Percentiles rank a stretch among this genome's conserved stretches.
Conservation (phyloP, 2,888 invertebrate genomes). For the Chromoteleia sp. region DNA sequence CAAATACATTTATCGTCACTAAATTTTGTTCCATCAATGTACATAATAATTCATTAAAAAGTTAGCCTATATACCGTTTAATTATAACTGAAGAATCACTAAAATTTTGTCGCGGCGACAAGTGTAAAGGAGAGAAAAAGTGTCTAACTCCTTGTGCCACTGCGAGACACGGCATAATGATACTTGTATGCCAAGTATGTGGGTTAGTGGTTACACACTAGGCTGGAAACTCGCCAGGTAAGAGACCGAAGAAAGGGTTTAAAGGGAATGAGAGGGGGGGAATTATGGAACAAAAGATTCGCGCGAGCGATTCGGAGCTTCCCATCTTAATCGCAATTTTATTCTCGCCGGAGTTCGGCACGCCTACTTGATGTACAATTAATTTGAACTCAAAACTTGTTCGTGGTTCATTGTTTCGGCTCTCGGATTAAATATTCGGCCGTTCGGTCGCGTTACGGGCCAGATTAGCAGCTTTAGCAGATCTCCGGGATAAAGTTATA, state of each 20-base stretch:
- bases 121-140: conserved; percentile 46
- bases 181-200: conserved; percentile 62
- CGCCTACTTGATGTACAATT: conserved; percentile 1
- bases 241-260: conserved; percentile 43
- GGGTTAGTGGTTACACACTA: conserved; percentile 69
- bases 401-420: conserved; percentile 11
- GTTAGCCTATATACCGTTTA: conserved; percentile 42
- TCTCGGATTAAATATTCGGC: background rate
- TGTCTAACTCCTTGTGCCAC: conserved; percentile 44
- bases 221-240: conserved; percentile 60
- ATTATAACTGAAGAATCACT: conserved; percentile 50
- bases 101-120: conserved; percentile 41
- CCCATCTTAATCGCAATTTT: conserved; percentile 36
- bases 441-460: conserved; percentile 28
- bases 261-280: conserved; percentile 24
- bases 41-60: conserved; percentile 50
- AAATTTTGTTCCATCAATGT: no score
- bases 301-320: conserved; percentile 7
- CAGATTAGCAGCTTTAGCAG: conserved; percentile 34
- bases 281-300: conserved; percentile 39
- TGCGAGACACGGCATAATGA: conserved; percentile 46
- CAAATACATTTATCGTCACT: no score
- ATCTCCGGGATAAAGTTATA: conserved; percentile 27
- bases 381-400: conserved; percentile 24
- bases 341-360: conserved; percentile 18